Evolutionary conservation across 2,113 vertebrate species (phyloP), one percentile per base, ranked within the genome.

Genomic region (Scomber japonicus): DNA sequence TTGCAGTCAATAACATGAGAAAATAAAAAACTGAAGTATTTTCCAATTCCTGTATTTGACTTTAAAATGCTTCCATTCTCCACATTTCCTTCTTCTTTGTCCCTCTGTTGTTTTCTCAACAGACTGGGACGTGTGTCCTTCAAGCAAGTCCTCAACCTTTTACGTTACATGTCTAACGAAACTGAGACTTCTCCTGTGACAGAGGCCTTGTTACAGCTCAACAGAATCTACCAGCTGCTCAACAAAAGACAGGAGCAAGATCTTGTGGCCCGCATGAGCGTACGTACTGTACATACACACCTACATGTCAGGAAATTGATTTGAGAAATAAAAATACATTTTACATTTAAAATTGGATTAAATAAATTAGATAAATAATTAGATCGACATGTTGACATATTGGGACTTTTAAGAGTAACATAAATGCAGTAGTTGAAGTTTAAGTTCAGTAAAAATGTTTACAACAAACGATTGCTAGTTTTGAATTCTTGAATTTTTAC

Each of bases 71-170:
- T 53, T 16, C 78, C 3, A 21, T 27, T 75, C 14, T 78, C 50
- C 2, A 1, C 54, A 14, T 24, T 30, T 59, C 81, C 71, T 72
- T 61, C 45, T 11, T 83, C 56, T 31, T 14, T 16, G 54, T 57
- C 2, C 1, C 53, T 74, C 9, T 66, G 46, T 59, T 64, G 27
- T 77, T 15, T 48, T 65, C 12, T 57, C 30, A 24, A 53, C 90
- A 98, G 98, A 71, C 82, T 97, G 69, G 97, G 96, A 71, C 97
- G 93, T 56, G 96, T 95, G 7, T 73, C 95, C 61, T 95, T 99
- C 85, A 35, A 2, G 56, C 95, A 91, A 30, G 96, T 97, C 21
- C 94, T 97, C 71, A 88, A 93, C 16, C 78, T 98, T 71, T 89
- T 97, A 68, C 86, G 81, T 1, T 98, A 97, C 78, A 87, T 98